Conservation (phyloP, 1,140 invertebrate species). For the Cotesia typhae region DNA sequence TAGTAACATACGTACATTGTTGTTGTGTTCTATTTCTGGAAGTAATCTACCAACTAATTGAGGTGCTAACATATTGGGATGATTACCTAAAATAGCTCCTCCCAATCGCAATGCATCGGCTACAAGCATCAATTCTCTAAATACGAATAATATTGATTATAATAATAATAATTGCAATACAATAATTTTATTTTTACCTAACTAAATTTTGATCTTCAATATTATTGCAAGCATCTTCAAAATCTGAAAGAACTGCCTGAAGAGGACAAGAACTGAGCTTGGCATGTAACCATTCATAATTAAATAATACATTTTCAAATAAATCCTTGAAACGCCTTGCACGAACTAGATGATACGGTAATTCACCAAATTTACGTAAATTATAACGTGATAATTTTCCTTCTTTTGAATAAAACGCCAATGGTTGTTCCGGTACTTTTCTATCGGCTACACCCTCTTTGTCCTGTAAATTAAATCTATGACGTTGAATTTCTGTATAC, state of each 20-base stretch:
- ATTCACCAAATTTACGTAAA: slow-evolving; percentile 91
- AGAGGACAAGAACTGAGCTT: slow-evolving; percentile 95
- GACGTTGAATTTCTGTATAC: slow-evolving; percentile 94
- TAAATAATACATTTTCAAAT: slow-evolving; percentile 94
- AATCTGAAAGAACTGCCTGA: slow-evolving; percentile 93
- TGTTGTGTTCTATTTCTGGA: slow-evolving; percentile 87
- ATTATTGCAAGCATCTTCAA: slow-evolving; percentile 90
- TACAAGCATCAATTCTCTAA: slow-evolving; percentile 89
- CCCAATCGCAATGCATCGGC: slow-evolving; percentile 93
- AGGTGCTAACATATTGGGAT: slow-evolving; percentile 95
- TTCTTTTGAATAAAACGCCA: slow-evolving; percentile 92
- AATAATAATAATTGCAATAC: slow-evolving; percentile 26
- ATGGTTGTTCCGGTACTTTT: slow-evolving; percentile 94
- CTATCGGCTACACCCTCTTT: slow-evolving; percentile 93
- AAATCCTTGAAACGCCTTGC: slow-evolving; percentile 91
- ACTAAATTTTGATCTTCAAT: slow-evolving; percentile 86
- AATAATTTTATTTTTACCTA: slow-evolving; percentile 66
- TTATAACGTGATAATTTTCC: slow-evolving; percentile 87
- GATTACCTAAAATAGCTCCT: slow-evolving; percentile 86
- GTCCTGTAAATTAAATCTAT: slow-evolving; percentile 85
- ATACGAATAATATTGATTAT: slow-evolving; percentile 40
- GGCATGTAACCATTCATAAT: slow-evolving; percentile 97
- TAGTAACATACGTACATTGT: slow-evolving; percentile 86
- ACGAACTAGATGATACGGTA: slow-evolving; percentile 93
- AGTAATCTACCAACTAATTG: slow-evolving; percentile 92